Evolutionary conservation across 2,113 vertebrate species (phyloP).

Genomic region (Gyps fulvus): DNA sequence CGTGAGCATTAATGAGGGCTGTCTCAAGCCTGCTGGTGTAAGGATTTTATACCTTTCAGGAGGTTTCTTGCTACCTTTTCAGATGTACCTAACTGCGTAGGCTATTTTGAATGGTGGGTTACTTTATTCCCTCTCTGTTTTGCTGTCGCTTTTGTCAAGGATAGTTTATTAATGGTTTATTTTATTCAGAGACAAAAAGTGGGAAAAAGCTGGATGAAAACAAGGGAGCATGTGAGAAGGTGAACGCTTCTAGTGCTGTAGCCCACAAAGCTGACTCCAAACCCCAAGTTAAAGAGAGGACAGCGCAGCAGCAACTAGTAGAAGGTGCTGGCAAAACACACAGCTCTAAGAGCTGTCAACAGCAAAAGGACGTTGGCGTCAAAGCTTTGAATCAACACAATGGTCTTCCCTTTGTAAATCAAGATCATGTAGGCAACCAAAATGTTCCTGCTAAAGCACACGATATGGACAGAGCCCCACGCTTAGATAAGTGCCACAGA

Average conservation of each 20-base stretch:
- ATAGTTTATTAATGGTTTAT: background rate
- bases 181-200: conserved; percentile 36
- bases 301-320: background rate
- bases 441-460: background rate
- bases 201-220: conserved; percentile 23
- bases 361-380: background rate
- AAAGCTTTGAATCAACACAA: conserved; percentile 6
- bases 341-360: background rate
- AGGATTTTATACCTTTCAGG: background rate
- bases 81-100: background rate
- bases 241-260: background rate
- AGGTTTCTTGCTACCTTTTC: background rate
- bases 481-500: background rate
- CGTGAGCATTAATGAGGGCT: background rate
- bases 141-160: background rate
- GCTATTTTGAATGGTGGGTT: background rate
- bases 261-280: background rate
- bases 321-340: background rate
- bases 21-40: background rate
- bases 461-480: background rate
- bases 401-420: background rate
- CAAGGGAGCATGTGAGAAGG: conserved; percentile 12
- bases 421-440: background rate
- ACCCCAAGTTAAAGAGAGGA: background rate
- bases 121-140: background rate